Base-by-base conservation (phyloP, 2,797 vertebrate genomes). In the Thunnus albacares region DNA sequence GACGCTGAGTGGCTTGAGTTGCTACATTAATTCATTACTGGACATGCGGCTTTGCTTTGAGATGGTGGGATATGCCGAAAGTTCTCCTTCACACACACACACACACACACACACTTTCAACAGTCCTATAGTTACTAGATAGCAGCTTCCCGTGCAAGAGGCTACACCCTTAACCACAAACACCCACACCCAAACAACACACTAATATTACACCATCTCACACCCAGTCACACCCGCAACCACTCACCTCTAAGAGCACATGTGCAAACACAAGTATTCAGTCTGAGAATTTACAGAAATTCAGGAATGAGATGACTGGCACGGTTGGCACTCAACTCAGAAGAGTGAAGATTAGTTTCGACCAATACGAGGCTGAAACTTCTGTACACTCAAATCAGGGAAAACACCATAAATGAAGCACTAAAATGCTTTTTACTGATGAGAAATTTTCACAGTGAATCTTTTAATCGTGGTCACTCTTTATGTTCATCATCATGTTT, bases 121-220 rank as follows among this genome's bases (percentile, higher is more conserved):
- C 20, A 4, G 68, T 64, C 55, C 28, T 47, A 62, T 67, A 73
- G 56, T 83, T 56, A 45, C 60, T 58, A 79, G 75, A 88, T 80
- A 83, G 68, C 77, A 84, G 73, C 24, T 55, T 78, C 69, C 61
- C 69, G 76, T 5, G 35, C 55, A 75, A 81, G 82, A 55, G 78
- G 58, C 76, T 71, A 85, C 89, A 81, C 92, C 87, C 87, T 74
- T 56, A 70, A 90, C 88, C 83, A 84, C 87, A 89, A 77, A 81
- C 77, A 79, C 87, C 49, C 83, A 89, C 90, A 85, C 86, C 85
- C 84, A 68, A 33, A 85, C 72, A 80, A 59, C 30, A 66, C 47
- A 82, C 74, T 80, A 81, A 82, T 82, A 86, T 60, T 72, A 79
- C 64, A 82, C 61, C 35, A 85, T 79, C 69, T 66, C 81, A 88